Evolutionary conservation across 1,140 invertebrate genomes (phyloP).

Genomic region (Yoshiicerus persimilis): DNA sequence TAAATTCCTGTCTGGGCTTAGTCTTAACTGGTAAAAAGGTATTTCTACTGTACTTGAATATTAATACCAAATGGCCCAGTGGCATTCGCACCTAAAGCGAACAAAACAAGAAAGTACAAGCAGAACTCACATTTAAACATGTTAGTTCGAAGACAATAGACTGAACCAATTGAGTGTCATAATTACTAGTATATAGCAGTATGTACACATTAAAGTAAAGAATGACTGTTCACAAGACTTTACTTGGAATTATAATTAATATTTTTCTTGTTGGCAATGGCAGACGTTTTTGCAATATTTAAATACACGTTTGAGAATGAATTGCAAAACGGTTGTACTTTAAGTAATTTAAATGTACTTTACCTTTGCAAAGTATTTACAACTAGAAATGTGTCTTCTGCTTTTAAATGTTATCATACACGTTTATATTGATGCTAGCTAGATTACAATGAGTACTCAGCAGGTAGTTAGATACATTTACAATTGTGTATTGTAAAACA

Average conservation of each 20-base stretch:
- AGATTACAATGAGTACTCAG: not conserved
- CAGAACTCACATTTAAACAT: not conserved
- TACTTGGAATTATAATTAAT: not conserved
- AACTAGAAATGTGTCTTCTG: not conserved
- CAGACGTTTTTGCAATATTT: not conserved
- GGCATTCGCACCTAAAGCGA: not conserved
- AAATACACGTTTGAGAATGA: not conserved
- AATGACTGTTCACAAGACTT: not conserved
- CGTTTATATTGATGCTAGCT: too few species aligned
- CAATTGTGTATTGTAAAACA: not conserved
- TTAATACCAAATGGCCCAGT: not conserved
- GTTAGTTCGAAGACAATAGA: not conserved
- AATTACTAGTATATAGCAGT: not conserved
- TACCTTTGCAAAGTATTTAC: not conserved
- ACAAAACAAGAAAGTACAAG: not conserved
- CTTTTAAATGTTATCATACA: too few species aligned
- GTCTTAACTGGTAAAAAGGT: not conserved
- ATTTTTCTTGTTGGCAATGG: not conserved
- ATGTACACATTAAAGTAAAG: not conserved
- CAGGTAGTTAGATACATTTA: not conserved
- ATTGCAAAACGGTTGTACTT: not conserved
- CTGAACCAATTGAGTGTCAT: not conserved
- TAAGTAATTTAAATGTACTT: not conserved
- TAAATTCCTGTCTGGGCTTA: not conserved
- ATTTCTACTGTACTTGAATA: not conserved